Base-by-base conservation (phyloP, 2,888 invertebrate species). In the Latheticus oryzae region DNA sequence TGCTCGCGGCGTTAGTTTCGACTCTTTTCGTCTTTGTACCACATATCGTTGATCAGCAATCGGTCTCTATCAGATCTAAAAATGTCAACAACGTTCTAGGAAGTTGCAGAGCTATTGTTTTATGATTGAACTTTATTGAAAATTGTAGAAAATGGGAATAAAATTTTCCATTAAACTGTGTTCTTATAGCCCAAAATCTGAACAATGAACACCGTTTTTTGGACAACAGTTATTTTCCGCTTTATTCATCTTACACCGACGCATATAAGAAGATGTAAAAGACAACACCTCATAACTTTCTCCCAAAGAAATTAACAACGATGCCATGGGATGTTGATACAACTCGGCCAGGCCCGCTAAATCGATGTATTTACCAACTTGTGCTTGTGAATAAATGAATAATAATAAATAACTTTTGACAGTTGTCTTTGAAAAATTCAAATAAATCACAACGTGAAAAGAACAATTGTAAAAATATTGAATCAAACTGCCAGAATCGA, bases 1-100 rank as follows among this genome's bases (percentile, higher is more conserved):
- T 28, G 68, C 74, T 68, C 48, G 53, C 33, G 68, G 70, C 70
- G 51, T 21, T 61, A 68, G 69, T 71, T 72, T 71, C 58, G 65
- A 58, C 30, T 50, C 38, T 38, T 50, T 48, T 45, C 45, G 45
- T 45, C 45, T 45, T 40, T 21, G 33, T 52, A 28, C 40, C 42
- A 42, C 47, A 47, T 32, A 35, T 35, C 40, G 12, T 7, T 2
- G 3, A 9, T 3, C 9, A n/a, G n/a, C n/a, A n/a, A n/a, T n/a
- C n/a, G n/a, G n/a, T n/a, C n/a, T n/a, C n/a, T n/a, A n/a, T n/a
- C n/a, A n/a, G n/a, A n/a, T n/a, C n/a, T n/a, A n/a, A n/a, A n/a
- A n/a, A n/a, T n/a, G n/a, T n/a, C n/a, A n/a, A n/a, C n/a, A n/a
- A n/a, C n/a, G n/a, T n/a, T n/a, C n/a, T n/a, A n/a, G n/a, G n/a